These are phyloP conservation scores for Andrena bucephala DNA, from an alignment of 2,888 invertebrate species.

Conservation along the genomic window DNA sequence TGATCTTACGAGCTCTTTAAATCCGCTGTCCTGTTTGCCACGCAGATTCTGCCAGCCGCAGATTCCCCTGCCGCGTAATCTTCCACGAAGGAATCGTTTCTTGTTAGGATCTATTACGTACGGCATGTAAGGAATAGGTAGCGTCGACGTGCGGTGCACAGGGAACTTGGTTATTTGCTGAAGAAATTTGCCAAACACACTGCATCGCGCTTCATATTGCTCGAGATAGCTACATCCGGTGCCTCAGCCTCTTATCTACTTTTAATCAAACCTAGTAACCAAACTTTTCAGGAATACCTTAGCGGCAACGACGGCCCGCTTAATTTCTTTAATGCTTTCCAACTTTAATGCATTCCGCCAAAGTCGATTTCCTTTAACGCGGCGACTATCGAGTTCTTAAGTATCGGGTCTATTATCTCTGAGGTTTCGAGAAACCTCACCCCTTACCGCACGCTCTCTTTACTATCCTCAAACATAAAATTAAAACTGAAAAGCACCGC, in stretches of 20 bases:
- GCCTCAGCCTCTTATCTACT: neutral
- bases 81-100: too few species aligned
- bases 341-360: slow-evolving; percentile 34
- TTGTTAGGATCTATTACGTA: too few species aligned
- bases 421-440: slow-evolving; percentile 2
- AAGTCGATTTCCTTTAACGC: slow-evolving; percentile 40
- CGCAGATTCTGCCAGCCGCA: too few species aligned
- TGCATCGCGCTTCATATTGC: neutral
- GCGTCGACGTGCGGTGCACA: too few species aligned
- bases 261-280: slow-evolving; percentile 20
- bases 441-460: neutral
- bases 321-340: slow-evolving; percentile 38
- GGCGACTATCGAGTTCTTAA: slow-evolving; percentile 33
- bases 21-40: too few species aligned
- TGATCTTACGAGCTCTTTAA: too few species aligned
- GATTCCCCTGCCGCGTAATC: too few species aligned
- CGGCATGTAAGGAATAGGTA: too few species aligned
- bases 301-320: slow-evolving; percentile 8
- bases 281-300: slow-evolving; percentile 25
- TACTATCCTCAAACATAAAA: slow-evolving; percentile 9
- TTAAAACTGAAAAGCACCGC: neutral
- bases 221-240: neutral
- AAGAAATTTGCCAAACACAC: neutral
- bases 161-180: too few species aligned
- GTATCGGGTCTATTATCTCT: slow-evolving; percentile 29